phyloP scores from a whole-genome alignment of 2,113 vertebrate species.

The Labrus mixtus region DNA sequence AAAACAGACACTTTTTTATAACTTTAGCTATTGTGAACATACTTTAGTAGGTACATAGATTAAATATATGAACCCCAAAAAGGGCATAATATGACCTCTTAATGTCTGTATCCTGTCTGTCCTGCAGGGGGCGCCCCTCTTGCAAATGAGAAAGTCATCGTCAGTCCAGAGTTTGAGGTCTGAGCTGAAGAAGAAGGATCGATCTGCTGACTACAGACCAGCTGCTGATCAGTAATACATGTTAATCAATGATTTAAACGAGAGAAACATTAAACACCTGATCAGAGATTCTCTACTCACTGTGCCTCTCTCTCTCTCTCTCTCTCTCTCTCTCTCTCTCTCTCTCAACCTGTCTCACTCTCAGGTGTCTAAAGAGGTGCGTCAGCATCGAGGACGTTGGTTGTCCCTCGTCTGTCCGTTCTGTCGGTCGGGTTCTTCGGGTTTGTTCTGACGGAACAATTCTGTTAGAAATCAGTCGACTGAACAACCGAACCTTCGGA shows the following conservation, averaged over 20 bases:
- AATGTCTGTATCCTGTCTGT: neutral
- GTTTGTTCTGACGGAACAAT: conserved; percentile 88
- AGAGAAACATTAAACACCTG: neutral
- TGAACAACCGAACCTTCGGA: conserved; percentile 76
- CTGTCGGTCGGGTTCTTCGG: conserved; percentile 85
- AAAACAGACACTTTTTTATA: too few relatives aligned
- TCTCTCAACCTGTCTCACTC: neutral
- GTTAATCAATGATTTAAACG: neutral
- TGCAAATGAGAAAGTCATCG: conserved; percentile 81
- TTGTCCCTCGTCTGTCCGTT: conserved; percentile 73
- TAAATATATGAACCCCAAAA: too few relatives aligned
- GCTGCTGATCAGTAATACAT: conserved; percentile 48
- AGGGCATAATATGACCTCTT: too few relatives aligned
- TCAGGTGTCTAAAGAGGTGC: conserved; percentile 64
- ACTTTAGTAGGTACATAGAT: too few relatives aligned
- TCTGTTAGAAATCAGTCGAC: conserved; percentile 85
- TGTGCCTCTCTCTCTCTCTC: neutral
- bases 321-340: neutral
- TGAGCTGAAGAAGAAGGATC: conserved; percentile 73
- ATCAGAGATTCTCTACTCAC: neutral
- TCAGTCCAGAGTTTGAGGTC: conserved; percentile 85
- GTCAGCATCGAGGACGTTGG: conserved; percentile 89
- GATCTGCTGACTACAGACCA: conserved; percentile 83
- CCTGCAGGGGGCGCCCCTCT: conserved; percentile 85
- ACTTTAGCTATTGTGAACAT: too few relatives aligned